phyloP scores from a whole-genome alignment of 2,888 invertebrate species.

The Dasypogon diadema region DNA sequence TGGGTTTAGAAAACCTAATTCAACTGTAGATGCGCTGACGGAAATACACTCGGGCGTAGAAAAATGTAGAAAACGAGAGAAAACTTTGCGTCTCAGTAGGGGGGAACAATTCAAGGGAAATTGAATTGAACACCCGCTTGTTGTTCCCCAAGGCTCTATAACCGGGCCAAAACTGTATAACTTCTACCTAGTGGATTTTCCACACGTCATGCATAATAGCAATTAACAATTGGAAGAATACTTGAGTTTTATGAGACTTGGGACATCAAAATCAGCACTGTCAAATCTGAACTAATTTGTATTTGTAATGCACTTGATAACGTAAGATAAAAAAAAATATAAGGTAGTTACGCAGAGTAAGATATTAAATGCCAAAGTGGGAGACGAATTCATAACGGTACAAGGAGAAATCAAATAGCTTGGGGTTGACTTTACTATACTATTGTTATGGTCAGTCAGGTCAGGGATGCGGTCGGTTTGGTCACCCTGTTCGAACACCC shows the following conservation, averaged over 20 bases:
- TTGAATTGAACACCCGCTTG: too few relatives aligned
- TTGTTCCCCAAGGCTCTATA: conserved; percentile 43
- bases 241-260: background rate
- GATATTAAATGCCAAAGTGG: background rate
- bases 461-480: too few relatives aligned
- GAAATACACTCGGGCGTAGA: too few relatives aligned
- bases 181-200: conserved; percentile 26
- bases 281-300: background rate
- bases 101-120: too few relatives aligned
- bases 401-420: background rate
- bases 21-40: background rate
- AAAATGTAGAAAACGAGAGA: too few relatives aligned
- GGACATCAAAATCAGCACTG: background rate
- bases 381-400: background rate
- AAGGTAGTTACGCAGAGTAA: background rate
- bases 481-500: too few relatives aligned
- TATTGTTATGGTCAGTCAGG: too few relatives aligned
- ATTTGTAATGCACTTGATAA: background rate
- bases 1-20: background rate
- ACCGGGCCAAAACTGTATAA: conserved; percentile 31
- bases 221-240: too few relatives aligned
- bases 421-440: background rate
- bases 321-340: background rate
- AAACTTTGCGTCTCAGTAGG: too few relatives aligned
- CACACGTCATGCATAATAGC: too few relatives aligned